Evolutionary conservation across 1,140 invertebrate genomes (phyloP).

Genomic region (Drosophila ercepeae): DNA sequence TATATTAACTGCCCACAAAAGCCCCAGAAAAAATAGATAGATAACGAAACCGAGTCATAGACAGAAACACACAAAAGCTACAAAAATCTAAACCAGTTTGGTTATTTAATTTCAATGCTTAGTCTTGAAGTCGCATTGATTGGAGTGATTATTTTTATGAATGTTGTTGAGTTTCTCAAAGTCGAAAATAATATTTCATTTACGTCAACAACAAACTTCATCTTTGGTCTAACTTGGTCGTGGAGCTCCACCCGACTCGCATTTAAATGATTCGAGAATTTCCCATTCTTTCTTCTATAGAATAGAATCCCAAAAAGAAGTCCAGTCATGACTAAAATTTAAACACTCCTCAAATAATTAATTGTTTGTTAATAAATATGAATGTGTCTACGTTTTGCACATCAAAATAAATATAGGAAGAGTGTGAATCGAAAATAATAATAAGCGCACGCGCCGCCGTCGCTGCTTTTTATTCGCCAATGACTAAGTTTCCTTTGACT

Average conservation of each 20-base stretch:
- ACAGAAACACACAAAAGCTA: not conserved
- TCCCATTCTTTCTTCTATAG: not conserved
- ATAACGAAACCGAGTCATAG: conserved; percentile 29
- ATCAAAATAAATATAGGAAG: conserved; percentile 38
- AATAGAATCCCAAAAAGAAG: not conserved
- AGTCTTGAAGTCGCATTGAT: conserved; percentile 71
- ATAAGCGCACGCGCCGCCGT: conserved; percentile 58
- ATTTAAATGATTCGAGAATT: conserved; percentile 42
- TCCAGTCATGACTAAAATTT: conserved; percentile 53
- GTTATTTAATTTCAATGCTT: conserved; percentile 72
- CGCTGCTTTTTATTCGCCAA: conserved; percentile 44
- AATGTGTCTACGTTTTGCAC: not conserved
- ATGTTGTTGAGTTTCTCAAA: conserved; percentile 18
- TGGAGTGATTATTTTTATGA: conserved; percentile 65
- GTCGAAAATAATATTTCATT: conserved; percentile 15
- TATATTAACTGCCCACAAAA: conserved; percentile 60
- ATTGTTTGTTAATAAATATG: conserved; percentile 59
- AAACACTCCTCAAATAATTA: conserved; percentile 57
- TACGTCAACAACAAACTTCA: conserved; percentile 9
- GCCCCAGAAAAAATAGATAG: conserved; percentile 21
- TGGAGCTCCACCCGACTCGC: conserved; percentile 30
- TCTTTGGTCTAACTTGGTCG: conserved; percentile 35
- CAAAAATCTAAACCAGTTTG: conserved; percentile 67
- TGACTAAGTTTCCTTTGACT: conserved; percentile 66
- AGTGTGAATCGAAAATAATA: conserved; percentile 47